phyloP scores from a whole-genome alignment of 2,888 invertebrate species.

The Phania funesta region DNA sequence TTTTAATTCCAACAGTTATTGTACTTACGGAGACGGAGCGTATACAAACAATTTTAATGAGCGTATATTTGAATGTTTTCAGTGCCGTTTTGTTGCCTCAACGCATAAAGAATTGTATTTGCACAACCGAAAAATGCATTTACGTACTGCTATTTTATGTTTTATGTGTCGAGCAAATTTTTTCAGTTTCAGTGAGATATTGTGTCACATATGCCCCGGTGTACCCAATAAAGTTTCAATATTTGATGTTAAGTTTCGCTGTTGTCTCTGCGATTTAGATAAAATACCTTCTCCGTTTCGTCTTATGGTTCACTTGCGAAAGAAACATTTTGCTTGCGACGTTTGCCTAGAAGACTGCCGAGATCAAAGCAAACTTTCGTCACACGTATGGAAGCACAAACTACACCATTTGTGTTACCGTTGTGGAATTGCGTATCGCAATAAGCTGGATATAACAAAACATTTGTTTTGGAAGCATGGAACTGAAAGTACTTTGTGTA shows the following conservation, averaged over 20 bases:
- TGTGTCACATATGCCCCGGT: conserved; percentile 93
- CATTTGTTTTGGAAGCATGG: conserved; percentile 97
- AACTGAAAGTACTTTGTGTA: conserved; percentile 92
- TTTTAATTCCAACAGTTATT: conserved; percentile 88
- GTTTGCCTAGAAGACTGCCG: conserved; percentile 91
- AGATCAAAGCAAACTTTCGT: conserved; percentile 88
- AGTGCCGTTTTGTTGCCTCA: conserved; percentile 88
- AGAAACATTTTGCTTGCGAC: conserved; percentile 92
- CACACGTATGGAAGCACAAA: conserved; percentile 95
- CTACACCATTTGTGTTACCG: conserved; percentile 92
- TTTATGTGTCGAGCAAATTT: conserved; percentile 94
- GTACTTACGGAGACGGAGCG: conserved; percentile 83
- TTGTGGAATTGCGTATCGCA: conserved; percentile 92
- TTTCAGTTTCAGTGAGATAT: conserved; percentile 91
- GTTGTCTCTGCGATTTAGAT: conserved; percentile 89
- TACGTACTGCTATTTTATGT: conserved; percentile 89
- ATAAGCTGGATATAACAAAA: conserved; percentile 92
- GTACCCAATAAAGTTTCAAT: conserved; percentile 80
- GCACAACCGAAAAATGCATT: conserved; percentile 93
- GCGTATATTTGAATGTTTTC: conserved; percentile 91
- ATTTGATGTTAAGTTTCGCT: conserved; percentile 86
- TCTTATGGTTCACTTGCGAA: conserved; percentile 92
- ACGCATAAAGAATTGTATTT: conserved; percentile 92
- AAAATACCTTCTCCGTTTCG: conserved; percentile 92
- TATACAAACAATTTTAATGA: conserved; percentile 80